phyloP scores from a whole-genome alignment of 2,797 vertebrate genomes.

The Diplodus sargus region DNA sequence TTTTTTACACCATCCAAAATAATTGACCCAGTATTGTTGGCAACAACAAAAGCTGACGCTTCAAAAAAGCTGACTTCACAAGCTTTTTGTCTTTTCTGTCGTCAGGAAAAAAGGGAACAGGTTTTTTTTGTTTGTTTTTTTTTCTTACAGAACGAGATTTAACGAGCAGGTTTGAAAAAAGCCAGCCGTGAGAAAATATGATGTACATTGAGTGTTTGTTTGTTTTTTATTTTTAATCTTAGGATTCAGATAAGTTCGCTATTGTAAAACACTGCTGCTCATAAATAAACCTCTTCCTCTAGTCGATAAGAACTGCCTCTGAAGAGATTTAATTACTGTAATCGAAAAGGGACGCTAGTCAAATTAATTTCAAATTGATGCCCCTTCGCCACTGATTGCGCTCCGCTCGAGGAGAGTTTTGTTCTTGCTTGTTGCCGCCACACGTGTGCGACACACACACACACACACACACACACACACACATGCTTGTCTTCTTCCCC shows the following conservation, averaged over 20 bases:
- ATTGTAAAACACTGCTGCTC: neutral
- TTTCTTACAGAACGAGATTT: conserved; percentile 11
- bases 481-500: neutral
- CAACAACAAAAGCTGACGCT: conserved; percentile 60
- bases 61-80: conserved; percentile 44
- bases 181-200: conserved; percentile 15
- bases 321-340: conserved; percentile 46
- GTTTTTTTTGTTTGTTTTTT: conserved; percentile 26
- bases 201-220: conserved; percentile 10
- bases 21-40: conserved; percentile 57
- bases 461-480: conserved; percentile 1
- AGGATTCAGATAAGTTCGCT: conserved; percentile 14
- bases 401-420: conserved; percentile 23
- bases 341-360: conserved; percentile 42
- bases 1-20: conserved; percentile 48
- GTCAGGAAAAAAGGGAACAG: conserved; percentile 22
- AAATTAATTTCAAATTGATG: conserved; percentile 40
- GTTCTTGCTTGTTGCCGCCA: conserved; percentile 12
- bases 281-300: conserved; percentile 25
- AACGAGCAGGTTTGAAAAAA: conserved; percentile 25
- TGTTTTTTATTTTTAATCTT: conserved; percentile 1
- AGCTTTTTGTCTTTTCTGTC: conserved; percentile 12
- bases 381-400: conserved; percentile 26
- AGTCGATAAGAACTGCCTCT: conserved; percentile 13
- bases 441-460: conserved; percentile 10